Evolutionary conservation across 2,888 invertebrate species (phyloP), one percentile per base, ranked within the genome.

Genomic region (Ferdinandea cuprea): DNA sequence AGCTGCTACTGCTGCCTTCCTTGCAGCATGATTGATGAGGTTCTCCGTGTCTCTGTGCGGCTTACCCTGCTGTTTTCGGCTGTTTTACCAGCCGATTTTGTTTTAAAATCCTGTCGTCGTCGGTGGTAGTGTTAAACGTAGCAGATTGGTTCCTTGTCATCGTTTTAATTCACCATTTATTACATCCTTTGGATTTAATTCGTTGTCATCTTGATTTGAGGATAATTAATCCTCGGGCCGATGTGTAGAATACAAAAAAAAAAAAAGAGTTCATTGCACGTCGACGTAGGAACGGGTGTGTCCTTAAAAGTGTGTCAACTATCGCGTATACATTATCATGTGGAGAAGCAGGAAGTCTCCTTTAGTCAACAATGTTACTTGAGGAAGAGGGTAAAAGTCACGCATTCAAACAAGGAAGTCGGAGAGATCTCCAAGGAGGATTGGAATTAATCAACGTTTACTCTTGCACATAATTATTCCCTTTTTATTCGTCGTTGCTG

Each of bases 151-250:
- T 78, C 37, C 61, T 78, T 83, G 83, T 83, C 83, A 83, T 78
- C 78, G 83, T 78, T 78, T 81, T 78, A 73, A 78, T 83, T 78
- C 68, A 78, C 72, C 73, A 83, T 83, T 83, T 83, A 68, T 83
- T 73, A 83, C 72, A 72, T 78, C 68, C 78, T 78, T 77, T 52
- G 66, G 58, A 74, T 74, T 74, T 66, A 74, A 66, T 68, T 76
- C 40, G 72, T 78, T 83, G 83, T 78, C 83, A 83, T 78, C 78
- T 56, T 78, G 78, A 77, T 78, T 83, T 72, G 68, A 56, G 63
- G 68, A 83, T 78, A 83, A 83, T 78, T 83, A 83, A 83, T 83
- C 78, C 72, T 63, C 40, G 19, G 61, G 44, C 52, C 66, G 42
- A 40, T 48, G 15, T 19, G 8, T 8, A 42, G 2, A 40, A 19